A percentile compares a stretch with the other conserved stretches of the same genome.
Evolutionary conservation across 2,888 invertebrate species (phyloP).

Genomic region (Theretra japonica): DNA sequence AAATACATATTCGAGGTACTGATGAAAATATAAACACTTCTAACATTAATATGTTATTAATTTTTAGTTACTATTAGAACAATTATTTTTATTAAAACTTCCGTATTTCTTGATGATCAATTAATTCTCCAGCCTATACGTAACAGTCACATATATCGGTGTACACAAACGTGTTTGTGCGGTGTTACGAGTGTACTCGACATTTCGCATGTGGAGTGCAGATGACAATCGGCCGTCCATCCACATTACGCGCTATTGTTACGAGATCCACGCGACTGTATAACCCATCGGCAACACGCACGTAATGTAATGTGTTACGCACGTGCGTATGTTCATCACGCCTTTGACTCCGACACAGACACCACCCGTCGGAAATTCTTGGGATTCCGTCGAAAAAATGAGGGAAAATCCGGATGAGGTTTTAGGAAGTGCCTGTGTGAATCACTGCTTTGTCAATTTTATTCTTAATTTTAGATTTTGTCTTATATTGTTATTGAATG

Average conservation of each 20-base stretch:
- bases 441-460: not conserved
- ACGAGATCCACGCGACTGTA: constrained; percentile 2
- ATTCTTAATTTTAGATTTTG: too few species aligned
- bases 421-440: not conserved
- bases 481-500: too few species aligned
- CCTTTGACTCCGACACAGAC: not conserved
- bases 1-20: not conserved
- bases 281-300: constrained; percentile 19
- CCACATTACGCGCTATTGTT: constrained; percentile 18
- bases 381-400: not conserved
- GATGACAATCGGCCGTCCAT: constrained; percentile 21
- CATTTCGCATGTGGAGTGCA: constrained; percentile 1
- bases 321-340: constrained; percentile 24
- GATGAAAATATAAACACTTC: not conserved
- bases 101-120: too few species aligned
- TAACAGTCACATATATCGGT: too few species aligned
- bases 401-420: not conserved
- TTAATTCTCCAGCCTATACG: too few species aligned
- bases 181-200: not conserved
- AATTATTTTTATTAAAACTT: too few species aligned
- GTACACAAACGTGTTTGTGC: not conserved
- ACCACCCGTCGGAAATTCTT: not conserved
- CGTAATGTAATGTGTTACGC: constrained; percentile 18
- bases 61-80: too few species aligned
- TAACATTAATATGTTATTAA: too few species aligned